phyloP scores from a whole-genome alignment of 2,888 invertebrate genomes.

The Anoncus sp. region DNA sequence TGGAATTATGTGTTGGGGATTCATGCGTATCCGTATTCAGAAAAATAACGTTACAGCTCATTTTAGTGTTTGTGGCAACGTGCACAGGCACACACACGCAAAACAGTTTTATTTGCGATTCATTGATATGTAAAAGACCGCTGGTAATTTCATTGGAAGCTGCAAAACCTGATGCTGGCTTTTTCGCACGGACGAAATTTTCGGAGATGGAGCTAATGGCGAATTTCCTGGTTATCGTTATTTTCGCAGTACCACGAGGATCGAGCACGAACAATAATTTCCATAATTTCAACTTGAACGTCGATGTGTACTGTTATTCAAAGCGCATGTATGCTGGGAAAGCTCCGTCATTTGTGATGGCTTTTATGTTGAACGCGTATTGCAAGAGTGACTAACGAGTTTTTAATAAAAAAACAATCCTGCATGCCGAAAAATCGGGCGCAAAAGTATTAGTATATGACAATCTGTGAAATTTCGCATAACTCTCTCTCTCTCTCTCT shows the following conservation, averaged over 20 bases:
- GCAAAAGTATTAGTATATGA: neutral
- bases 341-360: conserved; percentile 21
- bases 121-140: conserved; percentile 41
- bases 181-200: conserved; percentile 4
- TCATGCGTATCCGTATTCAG: neutral
- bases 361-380: conserved; percentile 34
- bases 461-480: neutral
- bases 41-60: conserved; percentile 21
- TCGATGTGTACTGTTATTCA: conserved; percentile 7
- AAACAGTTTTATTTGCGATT: conserved; percentile 27
- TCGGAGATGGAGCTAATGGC: neutral
- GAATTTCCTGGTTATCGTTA: conserved; percentile 32
- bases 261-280: conserved; percentile 32
- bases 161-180: conserved; percentile 7
- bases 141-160: conserved; percentile 22
- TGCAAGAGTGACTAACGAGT: too few relatives aligned
- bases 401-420: too few relatives aligned
- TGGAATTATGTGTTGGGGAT: conserved; percentile 8
- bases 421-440: neutral
- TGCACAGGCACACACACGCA: neutral
- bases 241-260: conserved; percentile 28
- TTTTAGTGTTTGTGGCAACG: neutral
- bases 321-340: neutral
- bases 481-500: too few relatives aligned
- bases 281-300: conserved; percentile 7